Evolutionary conservation across 2,888 invertebrate genomes (phyloP).

Genomic region (Clunio marinus): DNA sequence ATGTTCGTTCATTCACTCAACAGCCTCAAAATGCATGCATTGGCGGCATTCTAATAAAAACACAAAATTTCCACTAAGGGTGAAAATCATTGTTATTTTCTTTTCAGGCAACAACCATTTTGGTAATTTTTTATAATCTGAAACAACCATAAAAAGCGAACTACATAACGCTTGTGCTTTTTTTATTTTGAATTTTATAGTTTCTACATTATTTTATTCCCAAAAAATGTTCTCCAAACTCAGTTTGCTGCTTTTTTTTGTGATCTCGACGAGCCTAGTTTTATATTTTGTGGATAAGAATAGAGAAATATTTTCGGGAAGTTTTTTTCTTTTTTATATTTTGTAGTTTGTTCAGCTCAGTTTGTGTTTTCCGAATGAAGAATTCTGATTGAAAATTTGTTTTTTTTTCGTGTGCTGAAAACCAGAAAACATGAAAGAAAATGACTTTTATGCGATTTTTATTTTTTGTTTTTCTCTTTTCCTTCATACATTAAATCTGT

Average conservation of each 20-base stretch:
- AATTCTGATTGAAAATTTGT: constrained; percentile 20
- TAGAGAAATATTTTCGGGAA: neutral
- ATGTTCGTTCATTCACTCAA: no score
- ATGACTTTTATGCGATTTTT: neutral
- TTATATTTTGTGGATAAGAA: neutral
- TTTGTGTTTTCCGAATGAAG: constrained; percentile 3
- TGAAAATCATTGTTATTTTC: no score
- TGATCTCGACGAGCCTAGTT: constrained; percentile 3
- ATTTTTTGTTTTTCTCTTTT: neutral
- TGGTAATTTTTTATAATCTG: constrained; percentile 35
- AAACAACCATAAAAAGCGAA: constrained; percentile 29
- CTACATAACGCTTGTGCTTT: constrained; percentile 19
- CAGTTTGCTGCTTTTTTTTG: constrained; percentile 8
- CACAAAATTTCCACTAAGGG: no score
- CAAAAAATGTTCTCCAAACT: neutral
- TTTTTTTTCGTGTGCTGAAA: constrained; percentile 8
- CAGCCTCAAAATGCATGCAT: no score
- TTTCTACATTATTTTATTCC: constrained; percentile 34
- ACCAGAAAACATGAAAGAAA: neutral
- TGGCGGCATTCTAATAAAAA: no score
- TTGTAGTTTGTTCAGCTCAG: no score
- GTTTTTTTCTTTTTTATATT: neutral
- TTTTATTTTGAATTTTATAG: constrained; percentile 28
- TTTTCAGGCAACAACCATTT: constrained; percentile 2
- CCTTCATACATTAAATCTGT: neutral